Base-by-base conservation (phyloP, 2,888 invertebrate genomes). In the Helleia helle region DNA sequence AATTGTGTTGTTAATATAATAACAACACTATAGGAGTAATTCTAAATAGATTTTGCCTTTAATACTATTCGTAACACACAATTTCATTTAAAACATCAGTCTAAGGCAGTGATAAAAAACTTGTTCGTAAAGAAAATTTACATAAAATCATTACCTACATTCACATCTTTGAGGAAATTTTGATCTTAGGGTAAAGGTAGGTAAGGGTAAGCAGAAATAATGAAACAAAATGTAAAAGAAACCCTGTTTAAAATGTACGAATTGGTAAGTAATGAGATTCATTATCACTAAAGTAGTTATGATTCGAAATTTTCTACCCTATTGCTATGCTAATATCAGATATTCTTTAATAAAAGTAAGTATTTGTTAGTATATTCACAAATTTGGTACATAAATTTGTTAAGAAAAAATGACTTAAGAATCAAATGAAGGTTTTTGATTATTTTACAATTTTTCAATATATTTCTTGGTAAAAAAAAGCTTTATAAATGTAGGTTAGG, bases 91-190 rank as follows among this genome's bases (percentile, higher is more conserved):
- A 74, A 80, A 80, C 68, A 74, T 80, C 77, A 77, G 79, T 83
- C 80, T 70, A 77, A 77, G 80, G 81, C 81, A 83, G 83, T 81
- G 80, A 73, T 66, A 74, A 79, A 61, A 68, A 67, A 72, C 65
- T 76, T 70, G 69, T 57, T 61, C 55, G 42, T 51, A 48, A 40
- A 42, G 28, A 40, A 43, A 40, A 43, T 27, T 38, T 48, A 49
- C 47, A 13, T 43, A 38, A 28, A 31, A 38, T 31, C n/a, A 30
- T 31, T 28, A 28, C 14, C 17, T 34, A 31, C 31, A 34, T 34
- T 22, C 13, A 17, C 13, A 18, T 17, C 18, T 3, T 11, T 5
- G 8, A 17, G 9, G 17, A 6, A 9, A 34, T 18, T 15, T 11
- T 8, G 8, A n/a, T n/a, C n/a, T n/a, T n/a, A n/a, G n/a, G n/a